A percentile compares a stretch with the other conserved stretches of the same genome.
phyloP scores from a whole-genome alignment of 64 coral and sea anemone species.

The Montipora foliosa region DNA sequence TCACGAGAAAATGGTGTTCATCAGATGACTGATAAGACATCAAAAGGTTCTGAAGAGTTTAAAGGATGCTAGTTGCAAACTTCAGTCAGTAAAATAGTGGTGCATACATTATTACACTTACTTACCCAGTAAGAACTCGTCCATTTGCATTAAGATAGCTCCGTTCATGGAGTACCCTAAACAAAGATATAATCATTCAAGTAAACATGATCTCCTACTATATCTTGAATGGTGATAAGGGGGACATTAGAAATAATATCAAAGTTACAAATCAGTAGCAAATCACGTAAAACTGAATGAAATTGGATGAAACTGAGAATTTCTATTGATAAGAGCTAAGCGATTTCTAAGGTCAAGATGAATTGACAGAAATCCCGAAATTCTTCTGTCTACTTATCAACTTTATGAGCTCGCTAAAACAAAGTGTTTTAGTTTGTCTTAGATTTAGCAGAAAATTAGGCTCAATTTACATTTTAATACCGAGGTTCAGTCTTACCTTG shows the following conservation, averaged over 20 bases:
- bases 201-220: background rate
- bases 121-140: conserved; percentile 49
- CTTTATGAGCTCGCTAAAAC: background rate
- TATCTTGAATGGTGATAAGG: background rate
- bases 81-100: background rate
- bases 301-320: background rate
- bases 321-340: background rate
- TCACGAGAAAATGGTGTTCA: too few relatives aligned
- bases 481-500: background rate
- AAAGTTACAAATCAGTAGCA: background rate
- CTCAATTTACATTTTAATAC: too few relatives aligned
- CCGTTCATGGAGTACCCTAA: conserved; percentile 47
- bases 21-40: too few relatives aligned
- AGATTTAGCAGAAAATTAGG: background rate
- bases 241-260: background rate
- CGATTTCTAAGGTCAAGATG: background rate
- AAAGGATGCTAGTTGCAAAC: background rate
- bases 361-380: background rate
- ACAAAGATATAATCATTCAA: background rate
- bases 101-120: background rate
- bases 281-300: too few relatives aligned
- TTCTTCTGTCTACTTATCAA: background rate
- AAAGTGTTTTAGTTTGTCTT: background rate
- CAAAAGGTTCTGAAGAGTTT: too few relatives aligned
- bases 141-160: conserved; percentile 56